Percentiles rank a stretch among this genome's conserved stretches.
Evolutionary conservation across 1,140 invertebrate species (phyloP).

Genomic region (Reticulitermes speratus): DNA sequence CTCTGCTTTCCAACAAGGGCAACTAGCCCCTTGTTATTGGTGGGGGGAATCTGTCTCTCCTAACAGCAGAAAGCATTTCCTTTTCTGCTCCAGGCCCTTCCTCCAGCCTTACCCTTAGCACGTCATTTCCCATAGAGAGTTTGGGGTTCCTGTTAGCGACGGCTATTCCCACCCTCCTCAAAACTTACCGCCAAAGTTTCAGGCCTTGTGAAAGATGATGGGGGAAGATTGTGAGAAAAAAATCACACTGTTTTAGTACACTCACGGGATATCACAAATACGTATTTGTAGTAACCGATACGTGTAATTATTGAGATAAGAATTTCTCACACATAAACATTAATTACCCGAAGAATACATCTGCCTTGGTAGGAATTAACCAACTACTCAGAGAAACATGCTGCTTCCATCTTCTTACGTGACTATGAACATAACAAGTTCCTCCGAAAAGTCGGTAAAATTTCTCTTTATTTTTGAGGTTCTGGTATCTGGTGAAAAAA

Average conservation of each 20-base stretch:
- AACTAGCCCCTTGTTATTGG: neutral
- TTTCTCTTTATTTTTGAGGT: no score
- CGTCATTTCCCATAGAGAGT: constrained; percentile 1
- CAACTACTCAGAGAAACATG: no score
- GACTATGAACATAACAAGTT: no score
- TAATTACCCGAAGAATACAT: no score
- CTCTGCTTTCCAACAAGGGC: constrained; percentile 4
- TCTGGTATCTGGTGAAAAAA: no score
- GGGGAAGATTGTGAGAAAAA: neutral
- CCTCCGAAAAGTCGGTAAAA: no score
- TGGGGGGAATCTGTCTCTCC: neutral
- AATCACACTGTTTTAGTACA: neutral
- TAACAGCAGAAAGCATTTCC: neutral
- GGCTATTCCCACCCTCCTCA: neutral
- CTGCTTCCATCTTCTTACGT: no score
- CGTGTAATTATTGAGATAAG: no score
- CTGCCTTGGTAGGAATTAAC: no score
- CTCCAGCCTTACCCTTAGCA: neutral
- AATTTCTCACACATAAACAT: no score
- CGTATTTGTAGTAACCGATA: no score
- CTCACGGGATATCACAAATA: neutral
- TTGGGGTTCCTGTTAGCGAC: neutral
- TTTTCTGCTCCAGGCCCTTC: neutral
- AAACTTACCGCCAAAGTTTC: neutral
- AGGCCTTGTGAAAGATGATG: neutral